Percentiles rank a stretch among this genome's conserved stretches.
Evolutionary conservation across 2,888 invertebrate genomes (phyloP).

Genomic region (Craniophora ligustri): DNA sequence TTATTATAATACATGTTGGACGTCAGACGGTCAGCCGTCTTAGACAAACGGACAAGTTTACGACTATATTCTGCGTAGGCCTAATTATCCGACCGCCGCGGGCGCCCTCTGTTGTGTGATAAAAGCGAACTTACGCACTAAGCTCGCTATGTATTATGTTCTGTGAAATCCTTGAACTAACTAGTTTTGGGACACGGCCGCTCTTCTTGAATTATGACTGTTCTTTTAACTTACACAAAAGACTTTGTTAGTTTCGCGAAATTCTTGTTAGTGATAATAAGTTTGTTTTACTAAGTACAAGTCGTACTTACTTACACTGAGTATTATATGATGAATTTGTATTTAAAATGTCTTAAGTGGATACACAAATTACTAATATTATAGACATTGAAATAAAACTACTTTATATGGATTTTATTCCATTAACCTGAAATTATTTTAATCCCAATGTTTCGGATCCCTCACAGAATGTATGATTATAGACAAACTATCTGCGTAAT

Average conservation of each 20-base stretch:
- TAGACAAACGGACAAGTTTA: slow-evolving; percentile 28
- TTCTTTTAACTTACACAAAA: neutral
- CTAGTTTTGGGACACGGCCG: neutral
- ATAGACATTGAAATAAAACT: no score
- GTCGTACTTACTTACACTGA: no score
- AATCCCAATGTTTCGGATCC: no score
- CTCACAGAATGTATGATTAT: no score
- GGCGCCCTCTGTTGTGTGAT: slow-evolving; percentile 43
- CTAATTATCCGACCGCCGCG: slow-evolving; percentile 32
- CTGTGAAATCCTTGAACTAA: neutral
- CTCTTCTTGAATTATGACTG: neutral
- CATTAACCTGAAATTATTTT: no score
- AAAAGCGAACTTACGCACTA: slow-evolving; percentile 45
- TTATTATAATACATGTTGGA: slow-evolving; percentile 4
- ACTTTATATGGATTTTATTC: no score
- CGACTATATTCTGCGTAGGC: slow-evolving; percentile 27
- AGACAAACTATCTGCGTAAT: no score
- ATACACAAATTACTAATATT: no score
- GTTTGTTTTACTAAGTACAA: no score
- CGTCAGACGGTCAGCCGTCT: slow-evolving; percentile 18
- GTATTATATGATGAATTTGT: no score
- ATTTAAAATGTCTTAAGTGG: no score
- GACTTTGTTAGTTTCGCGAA: no score
- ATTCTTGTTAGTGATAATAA: neutral
- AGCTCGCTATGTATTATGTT: slow-evolving; percentile 34